These are phyloP conservation scores for Rhabdomys pumilio DNA, from an alignment of 2,797 vertebrate species.

Conservation along the genomic window DNA sequence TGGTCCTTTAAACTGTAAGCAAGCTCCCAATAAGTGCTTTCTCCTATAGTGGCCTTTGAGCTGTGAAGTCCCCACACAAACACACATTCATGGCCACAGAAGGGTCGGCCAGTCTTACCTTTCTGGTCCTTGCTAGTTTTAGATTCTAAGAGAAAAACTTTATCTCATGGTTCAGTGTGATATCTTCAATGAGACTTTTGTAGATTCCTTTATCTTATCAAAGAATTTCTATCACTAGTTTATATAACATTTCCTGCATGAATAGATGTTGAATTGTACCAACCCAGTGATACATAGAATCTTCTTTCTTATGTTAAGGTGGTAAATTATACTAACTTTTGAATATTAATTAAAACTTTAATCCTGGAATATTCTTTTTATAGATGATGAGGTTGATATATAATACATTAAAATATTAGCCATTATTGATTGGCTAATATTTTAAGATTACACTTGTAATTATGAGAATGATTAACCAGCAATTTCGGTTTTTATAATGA, in stretches of 20 bases:
- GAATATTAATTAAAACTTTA: background rate
- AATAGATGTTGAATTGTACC: background rate
- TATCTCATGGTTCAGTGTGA: background rate
- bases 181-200: slow-evolving; percentile 2
- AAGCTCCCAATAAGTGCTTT: background rate
- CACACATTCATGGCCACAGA: background rate
- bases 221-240: slow-evolving; percentile 14
- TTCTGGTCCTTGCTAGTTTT: background rate
- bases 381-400: background rate
- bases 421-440: background rate
- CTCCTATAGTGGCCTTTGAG: background rate
- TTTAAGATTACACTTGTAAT: background rate
- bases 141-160: background rate
- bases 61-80: background rate
- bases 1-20: background rate
- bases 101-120: background rate
- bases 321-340: background rate
- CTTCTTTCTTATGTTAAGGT: background rate
- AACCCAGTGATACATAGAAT: background rate
- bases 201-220: background rate
- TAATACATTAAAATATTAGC: background rate
- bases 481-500: background rate
- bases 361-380: background rate
- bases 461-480: background rate
- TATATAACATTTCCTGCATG: background rate